Evolutionary conservation across 64 coral and sea anemone genomes (phyloP), one percentile per base, ranked within the genome.

Genomic region (Anthopleura sola): DNA sequence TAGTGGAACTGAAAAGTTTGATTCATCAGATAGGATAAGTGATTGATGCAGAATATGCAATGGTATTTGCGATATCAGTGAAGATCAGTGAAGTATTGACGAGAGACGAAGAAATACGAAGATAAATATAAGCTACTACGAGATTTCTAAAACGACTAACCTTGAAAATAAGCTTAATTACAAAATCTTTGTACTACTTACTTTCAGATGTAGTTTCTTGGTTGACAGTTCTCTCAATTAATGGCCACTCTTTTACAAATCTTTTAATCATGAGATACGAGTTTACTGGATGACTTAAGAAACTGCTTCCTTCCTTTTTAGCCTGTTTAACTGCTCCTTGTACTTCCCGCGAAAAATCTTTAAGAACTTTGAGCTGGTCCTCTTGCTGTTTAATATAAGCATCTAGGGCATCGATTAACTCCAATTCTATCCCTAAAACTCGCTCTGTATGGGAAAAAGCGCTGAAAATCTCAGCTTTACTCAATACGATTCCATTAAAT

Each of bases 201-300:
- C 94, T 90, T 97, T 93, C 94, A 17, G 85, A 78, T 79, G 68
- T 78, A 62, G 53, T 44, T 36, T 87, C 66, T 48, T 85, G 32
- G 12, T 60, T 79, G 11, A 93, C 78, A 29, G 60, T 39, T 33
- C 84, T 86, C 50, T 90, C 91, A 24, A 93, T 77, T 77, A 55
- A 40, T 47, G 88, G 85, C 94, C 94, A 97, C 21, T 97, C 91
- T 5, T 83, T 86, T 31, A 97, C 94, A 51, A 97, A 90, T 82
- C 94, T 58, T 80, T 97, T 97, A 75, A 97, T 93, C 47, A 97
- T 84, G 49, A 93, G 66, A 62, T 91, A 97, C 78, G 91, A 86
- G 50, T 93, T 97, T 1, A 97, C 85, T 68, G 94, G 94, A 87
- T 97, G 88, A 37, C 88, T 91, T 24, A 97, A 51, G 28, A 93